Evolutionary conservation across 64 coral and sea anemone species (phyloP).

Genomic region (Trachythela sp.): DNA sequence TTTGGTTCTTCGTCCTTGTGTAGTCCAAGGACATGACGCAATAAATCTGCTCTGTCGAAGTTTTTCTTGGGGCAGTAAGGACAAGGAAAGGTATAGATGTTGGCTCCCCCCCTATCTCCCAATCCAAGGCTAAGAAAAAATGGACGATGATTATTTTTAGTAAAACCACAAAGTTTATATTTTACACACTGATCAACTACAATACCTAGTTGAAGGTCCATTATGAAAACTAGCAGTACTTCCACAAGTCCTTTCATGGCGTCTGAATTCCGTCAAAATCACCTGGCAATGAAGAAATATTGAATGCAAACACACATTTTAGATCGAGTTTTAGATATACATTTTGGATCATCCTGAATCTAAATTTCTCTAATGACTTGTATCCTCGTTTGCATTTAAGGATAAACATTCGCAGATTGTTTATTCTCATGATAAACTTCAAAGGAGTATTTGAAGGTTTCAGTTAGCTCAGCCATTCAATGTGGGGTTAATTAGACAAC

Average conservation of each 20-base stretch:
- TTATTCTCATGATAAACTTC: too few species aligned
- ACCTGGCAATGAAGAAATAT: background rate
- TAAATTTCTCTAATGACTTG: too few species aligned
- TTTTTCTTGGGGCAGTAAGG: conserved; percentile 60
- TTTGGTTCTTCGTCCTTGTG: conserved; percentile 54
- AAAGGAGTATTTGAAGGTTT: too few species aligned
- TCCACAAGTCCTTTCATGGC: background rate
- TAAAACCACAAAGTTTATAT: too few species aligned
- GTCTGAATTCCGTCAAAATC: conserved; percentile 6
- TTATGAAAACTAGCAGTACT: background rate
- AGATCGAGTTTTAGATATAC: too few species aligned
- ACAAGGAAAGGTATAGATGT: conserved; percentile 73
- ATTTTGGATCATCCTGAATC: too few species aligned
- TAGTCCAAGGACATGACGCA: conserved; percentile 56
- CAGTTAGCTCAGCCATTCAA: too few species aligned
- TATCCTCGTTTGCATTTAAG: too few species aligned
- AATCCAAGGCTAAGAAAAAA: background rate
- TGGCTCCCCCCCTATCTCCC: background rate
- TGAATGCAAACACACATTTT: too few species aligned
- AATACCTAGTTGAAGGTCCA: background rate
- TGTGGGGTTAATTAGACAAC: too few species aligned
- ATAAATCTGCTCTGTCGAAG: conserved; percentile 54
- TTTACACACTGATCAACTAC: too few species aligned
- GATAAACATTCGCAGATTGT: too few species aligned
- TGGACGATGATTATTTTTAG: background rate